Conservation (phyloP, 2,888 invertebrate species). For the Athrips mouffetella region DNA sequence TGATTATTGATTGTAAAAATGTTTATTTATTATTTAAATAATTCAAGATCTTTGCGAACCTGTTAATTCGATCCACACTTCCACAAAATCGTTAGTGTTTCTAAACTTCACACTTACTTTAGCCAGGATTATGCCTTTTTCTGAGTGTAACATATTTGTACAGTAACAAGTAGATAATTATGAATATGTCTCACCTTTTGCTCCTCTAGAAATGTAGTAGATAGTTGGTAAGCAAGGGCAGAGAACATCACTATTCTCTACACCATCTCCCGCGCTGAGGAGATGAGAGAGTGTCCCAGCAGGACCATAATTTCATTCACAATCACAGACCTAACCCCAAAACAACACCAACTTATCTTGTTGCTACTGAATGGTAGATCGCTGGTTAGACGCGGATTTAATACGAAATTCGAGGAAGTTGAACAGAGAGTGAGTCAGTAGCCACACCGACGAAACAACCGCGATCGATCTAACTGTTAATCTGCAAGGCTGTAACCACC, state of each 20-base stretch:
- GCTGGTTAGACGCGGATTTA: conserved; percentile 17
- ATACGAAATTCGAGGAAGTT: conserved; percentile 41
- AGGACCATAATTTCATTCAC: conserved; percentile 46
- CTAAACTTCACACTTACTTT: too few relatives aligned
- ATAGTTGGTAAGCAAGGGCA: conserved; percentile 63
- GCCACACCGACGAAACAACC: conserved; percentile 26
- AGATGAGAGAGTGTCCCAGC: conserved; percentile 34
- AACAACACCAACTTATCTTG: neutral
- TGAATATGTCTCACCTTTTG: conserved; percentile 61
- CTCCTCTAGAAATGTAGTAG: conserved; percentile 64
- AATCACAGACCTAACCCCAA: conserved; percentile 7
- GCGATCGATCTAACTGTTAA: conserved; percentile 41
- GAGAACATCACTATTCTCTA: conserved; percentile 61
- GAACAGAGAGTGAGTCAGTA: conserved; percentile 45
- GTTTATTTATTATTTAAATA: too few relatives aligned
- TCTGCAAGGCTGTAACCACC: neutral
- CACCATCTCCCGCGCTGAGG: conserved; percentile 43
- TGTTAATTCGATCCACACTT: too few relatives aligned
- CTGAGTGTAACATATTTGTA: too few relatives aligned
- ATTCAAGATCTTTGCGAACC: too few relatives aligned
- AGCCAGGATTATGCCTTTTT: too few relatives aligned
- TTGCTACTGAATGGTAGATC: neutral
- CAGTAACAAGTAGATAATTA: too few relatives aligned
- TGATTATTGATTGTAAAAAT: too few relatives aligned
- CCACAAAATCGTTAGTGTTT: too few relatives aligned